These are phyloP conservation scores for Ceratoteleas bidentatus DNA, from an alignment of 1,140 invertebrate species.

Conservation along the genomic window DNA sequence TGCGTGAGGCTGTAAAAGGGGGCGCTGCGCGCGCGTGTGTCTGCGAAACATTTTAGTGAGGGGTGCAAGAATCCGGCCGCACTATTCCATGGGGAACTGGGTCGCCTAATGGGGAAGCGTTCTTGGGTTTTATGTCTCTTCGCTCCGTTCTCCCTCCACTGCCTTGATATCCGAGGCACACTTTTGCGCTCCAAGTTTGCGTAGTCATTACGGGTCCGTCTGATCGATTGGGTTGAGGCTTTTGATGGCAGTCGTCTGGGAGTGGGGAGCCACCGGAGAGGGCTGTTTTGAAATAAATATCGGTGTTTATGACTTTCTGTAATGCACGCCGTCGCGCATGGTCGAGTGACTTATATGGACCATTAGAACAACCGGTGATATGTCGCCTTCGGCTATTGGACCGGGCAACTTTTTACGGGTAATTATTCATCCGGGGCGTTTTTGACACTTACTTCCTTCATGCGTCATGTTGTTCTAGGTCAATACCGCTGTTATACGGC, in stretches of 20 bases:
- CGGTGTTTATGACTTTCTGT: conserved; percentile 56
- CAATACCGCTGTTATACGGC: conserved; percentile 39
- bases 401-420: conserved; percentile 54
- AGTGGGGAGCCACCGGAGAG: not conserved
- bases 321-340: conserved; percentile 24
- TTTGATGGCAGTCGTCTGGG: conserved; percentile 15
- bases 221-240: conserved; percentile 35
- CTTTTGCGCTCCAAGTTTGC: conserved; percentile 54
- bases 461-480: conserved; percentile 46
- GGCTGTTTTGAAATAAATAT: conserved; percentile 45
- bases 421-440: conserved; percentile 59
- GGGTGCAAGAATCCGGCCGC: conserved; percentile 45
- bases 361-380: conserved; percentile 57
- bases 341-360: conserved; percentile 54
- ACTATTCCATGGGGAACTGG: conserved; percentile 68
- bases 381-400: conserved; percentile 46
- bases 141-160: conserved; percentile 23
- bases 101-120: conserved; percentile 67
- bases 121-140: conserved; percentile 58
- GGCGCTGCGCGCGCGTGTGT: conserved; percentile 25
- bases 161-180: conserved; percentile 41
- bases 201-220: conserved; percentile 49
- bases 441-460: conserved; percentile 49
- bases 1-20: conserved; percentile 36
- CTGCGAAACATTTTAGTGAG: conserved; percentile 40